Base-by-base conservation (phyloP, 1,140 invertebrate species). In the Drusus annulatus region DNA sequence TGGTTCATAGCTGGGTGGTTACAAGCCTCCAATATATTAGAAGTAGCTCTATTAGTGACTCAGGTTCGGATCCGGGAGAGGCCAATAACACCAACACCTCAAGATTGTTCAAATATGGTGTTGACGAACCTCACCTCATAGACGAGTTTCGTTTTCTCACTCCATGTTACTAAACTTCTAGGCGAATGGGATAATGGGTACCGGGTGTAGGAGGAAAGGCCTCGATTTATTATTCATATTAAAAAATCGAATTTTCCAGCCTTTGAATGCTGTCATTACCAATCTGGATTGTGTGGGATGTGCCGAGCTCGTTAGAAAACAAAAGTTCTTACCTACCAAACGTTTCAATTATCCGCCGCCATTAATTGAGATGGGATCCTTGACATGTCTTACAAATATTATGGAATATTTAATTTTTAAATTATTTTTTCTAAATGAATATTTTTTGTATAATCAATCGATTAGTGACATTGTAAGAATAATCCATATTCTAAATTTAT, bases 51-150 rank as follows among this genome's bases (percentile, higher is more conserved):
- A 0, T 50, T 50, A 13, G 28, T 80, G 79, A 68, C 21, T 80
- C 63, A 81, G 25, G 71, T 36, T 76, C 75, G 56, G 75, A 80
- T 82, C 78, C 81, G 81, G 81, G 74, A 71, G 65, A 80, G 78
- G 68, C 62, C 68, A 62, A 63, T 56, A 54, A 78, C 80, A 68
- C 80, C 69, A 54, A 81, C 51, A 58, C 80, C 51, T 50, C 19
- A 13, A 45, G 36, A 23, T 28, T 77, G 69, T 77, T 63, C 81
- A 68, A 82, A 82, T 80, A 80, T 62, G 81, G 81, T 25, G 28
- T 54, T 63, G 80, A 68, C 77, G 54, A 78, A 73, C 60, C 69
- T 15, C 45, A 21, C 69, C 13, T 76, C 25, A 36, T 31, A 50
- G 23, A 31, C 69, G 52, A 71, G 36, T 58, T 28, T 58, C 54